Conservation (phyloP, 2,888 invertebrate genomes). For the Kuschelorhynchus macadamiae region DNA sequence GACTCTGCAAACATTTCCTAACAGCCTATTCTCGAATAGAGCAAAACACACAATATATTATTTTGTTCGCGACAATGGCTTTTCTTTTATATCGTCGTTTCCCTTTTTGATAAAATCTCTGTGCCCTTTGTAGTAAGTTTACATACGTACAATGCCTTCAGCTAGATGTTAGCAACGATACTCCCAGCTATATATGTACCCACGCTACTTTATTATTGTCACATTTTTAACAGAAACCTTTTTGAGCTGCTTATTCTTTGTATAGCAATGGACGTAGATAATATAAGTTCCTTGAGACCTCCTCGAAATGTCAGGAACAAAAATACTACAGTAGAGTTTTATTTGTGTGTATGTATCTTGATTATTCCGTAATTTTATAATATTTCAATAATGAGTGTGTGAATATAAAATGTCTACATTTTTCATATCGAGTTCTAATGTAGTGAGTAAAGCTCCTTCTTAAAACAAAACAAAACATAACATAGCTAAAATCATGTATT, state of each 20-base stretch:
- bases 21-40: constrained; percentile 8
- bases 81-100: constrained; percentile 27
- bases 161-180: constrained; percentile 29
- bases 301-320: too few species aligned
- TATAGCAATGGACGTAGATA: not conserved
- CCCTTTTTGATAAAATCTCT: constrained; percentile 29
- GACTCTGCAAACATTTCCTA: not conserved
- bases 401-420: too few species aligned
- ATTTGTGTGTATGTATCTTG: too few species aligned
- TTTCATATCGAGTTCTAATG: too few species aligned
- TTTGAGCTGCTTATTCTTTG: constrained; percentile 7
- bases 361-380: too few species aligned
- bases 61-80: constrained; percentile 22
- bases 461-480: too few species aligned
- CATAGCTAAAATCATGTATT: too few species aligned
- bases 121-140: constrained; percentile 31
- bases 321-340: too few species aligned
- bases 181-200: constrained; percentile 3
- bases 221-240: constrained; percentile 13
- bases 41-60: constrained; percentile 17
- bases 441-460: too few species aligned
- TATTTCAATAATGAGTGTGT: too few species aligned
- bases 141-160: constrained; percentile 28
- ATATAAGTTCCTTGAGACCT: not conserved
- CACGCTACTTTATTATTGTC: constrained; percentile 16